Percentiles rank a stretch among this genome's conserved stretches.
Evolutionary conservation across 1,140 invertebrate species (phyloP).

Genomic region (Drosophila equinoxialis): DNA sequence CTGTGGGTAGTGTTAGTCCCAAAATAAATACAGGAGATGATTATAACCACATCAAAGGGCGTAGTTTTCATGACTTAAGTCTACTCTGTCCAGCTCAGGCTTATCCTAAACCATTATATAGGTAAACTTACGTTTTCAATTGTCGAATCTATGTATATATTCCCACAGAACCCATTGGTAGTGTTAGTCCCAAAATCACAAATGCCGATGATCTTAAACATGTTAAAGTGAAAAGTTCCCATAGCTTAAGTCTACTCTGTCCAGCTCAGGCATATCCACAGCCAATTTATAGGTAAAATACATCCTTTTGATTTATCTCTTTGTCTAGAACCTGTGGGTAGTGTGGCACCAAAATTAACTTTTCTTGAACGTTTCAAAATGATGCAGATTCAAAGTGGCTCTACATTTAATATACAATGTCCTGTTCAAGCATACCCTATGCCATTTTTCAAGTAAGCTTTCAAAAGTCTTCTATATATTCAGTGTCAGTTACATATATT

Average conservation of each 20-base stretch:
- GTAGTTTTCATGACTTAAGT: constrained; percentile 83
- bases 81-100: constrained; percentile 87
- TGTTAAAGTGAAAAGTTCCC: constrained; percentile 33
- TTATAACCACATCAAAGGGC: constrained; percentile 62
- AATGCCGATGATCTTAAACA: constrained; percentile 82
- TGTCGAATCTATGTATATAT: background rate
- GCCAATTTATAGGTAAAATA: constrained; percentile 85
- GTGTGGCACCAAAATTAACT: constrained; percentile 84
- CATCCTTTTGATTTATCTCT: background rate
- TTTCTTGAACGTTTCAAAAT: constrained; percentile 83
- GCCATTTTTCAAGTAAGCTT: constrained; percentile 85
- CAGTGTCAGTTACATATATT: constrained; percentile 21
- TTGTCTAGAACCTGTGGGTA: constrained; percentile 82
- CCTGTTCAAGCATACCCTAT: constrained; percentile 90
- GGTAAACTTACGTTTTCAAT: constrained; percentile 82
- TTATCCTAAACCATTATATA: constrained; percentile 86
- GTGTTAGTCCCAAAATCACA: constrained; percentile 86
- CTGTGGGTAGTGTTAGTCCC: constrained; percentile 83
- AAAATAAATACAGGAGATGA: constrained; percentile 83
- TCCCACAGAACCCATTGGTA: constrained; percentile 87
- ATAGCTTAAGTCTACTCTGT: constrained; percentile 84
- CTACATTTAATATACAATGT: constrained; percentile 85
- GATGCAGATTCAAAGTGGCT: constrained; percentile 68
- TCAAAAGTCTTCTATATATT: constrained; percentile 24
- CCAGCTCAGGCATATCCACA: constrained; percentile 89